Conservation (phyloP, 2,888 invertebrate genomes). For the Megalurothrips usitatus region DNA sequence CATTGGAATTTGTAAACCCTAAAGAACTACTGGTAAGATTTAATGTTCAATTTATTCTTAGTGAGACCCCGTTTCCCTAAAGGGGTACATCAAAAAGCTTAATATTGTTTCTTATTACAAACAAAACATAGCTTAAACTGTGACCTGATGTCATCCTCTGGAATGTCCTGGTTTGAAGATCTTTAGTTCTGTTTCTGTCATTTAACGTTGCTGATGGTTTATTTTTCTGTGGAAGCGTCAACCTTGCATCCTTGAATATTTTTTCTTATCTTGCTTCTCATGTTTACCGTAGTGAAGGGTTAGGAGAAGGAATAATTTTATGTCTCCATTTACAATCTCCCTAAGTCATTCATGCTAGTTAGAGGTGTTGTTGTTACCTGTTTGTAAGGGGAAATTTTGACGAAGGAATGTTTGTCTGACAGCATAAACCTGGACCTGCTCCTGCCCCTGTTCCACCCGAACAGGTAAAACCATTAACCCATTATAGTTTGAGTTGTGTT, state of each 20-base stretch:
- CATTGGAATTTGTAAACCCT: conserved; percentile 82
- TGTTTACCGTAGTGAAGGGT: too few species aligned
- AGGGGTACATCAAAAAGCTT: not conserved
- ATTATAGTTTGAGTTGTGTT: conserved; percentile 37
- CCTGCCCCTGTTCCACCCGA: conserved; percentile 49
- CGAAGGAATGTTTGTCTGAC: conserved; percentile 33
- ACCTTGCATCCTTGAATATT: not conserved
- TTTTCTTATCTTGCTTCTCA: not conserved
- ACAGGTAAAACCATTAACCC: conserved; percentile 51
- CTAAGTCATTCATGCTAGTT: not conserved
- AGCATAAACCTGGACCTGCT: conserved; percentile 50
- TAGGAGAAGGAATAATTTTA: too few species aligned
- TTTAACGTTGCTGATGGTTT: not conserved
- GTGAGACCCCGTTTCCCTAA: too few species aligned
- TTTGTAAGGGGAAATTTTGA: conserved; percentile 14
- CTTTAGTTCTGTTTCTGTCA: too few species aligned
- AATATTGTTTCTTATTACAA: not conserved
- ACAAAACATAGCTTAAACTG: too few species aligned
- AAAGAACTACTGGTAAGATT: conserved; percentile 76
- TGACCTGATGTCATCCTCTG: too few species aligned
- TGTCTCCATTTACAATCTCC: not conserved
- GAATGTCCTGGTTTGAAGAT: too few species aligned
- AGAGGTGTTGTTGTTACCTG: not conserved
- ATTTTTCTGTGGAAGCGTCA: not conserved
- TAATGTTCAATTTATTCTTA: not conserved